Evolutionary conservation across 2,113 vertebrate species (phyloP), one percentile per base, ranked within the genome.

Genomic region (Pangasianodon hypophthalmus): DNA sequence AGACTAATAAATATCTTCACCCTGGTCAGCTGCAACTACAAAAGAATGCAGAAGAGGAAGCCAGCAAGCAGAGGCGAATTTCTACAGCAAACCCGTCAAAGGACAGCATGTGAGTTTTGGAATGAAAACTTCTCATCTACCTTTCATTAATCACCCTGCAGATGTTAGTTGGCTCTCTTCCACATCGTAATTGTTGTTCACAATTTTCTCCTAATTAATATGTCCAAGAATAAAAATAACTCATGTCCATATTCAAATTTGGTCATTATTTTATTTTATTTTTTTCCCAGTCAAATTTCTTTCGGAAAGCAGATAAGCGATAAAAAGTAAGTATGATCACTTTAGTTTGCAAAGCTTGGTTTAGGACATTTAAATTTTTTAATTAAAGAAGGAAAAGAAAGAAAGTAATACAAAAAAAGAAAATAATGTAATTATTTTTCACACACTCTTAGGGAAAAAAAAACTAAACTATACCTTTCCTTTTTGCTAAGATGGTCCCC

Each of bases 1-100:
- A 83, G 44, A 82, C n/a, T 89, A 86, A 86, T 77, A 64, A 52
- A 37, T 71, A 50, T 64, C 79, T 86, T 87, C 50, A 87, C 71
- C 54, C 69, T 87, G 69, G 46, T 87, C 90, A 94, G 94, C 93
- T 89, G 86, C 88, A 41, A 32, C 64, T 9, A 91, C 77, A 84
- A 93, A 89, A 71, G 90, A 93, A 64, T 91, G 88, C 71, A 85
- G 60, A 37, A 90, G 88, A 87, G 90, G 87, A 71, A 94, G 91
- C 90, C 91, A 91, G 73, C 75, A 89, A 2, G 48, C 0, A 4
- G 94, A 95, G 86, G 88, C 90, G 0, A 92, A 93, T 56, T 94
- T 95, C 90, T 95, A 95, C 94, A 95, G 94, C 92, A 95, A 95
- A 91, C 93, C 95, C 0, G 81, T 94, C 44, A 95, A 94, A 95